Evolutionary conservation across 2,888 invertebrate genomes (phyloP).

Genomic region (Drosophila prolongata): DNA sequence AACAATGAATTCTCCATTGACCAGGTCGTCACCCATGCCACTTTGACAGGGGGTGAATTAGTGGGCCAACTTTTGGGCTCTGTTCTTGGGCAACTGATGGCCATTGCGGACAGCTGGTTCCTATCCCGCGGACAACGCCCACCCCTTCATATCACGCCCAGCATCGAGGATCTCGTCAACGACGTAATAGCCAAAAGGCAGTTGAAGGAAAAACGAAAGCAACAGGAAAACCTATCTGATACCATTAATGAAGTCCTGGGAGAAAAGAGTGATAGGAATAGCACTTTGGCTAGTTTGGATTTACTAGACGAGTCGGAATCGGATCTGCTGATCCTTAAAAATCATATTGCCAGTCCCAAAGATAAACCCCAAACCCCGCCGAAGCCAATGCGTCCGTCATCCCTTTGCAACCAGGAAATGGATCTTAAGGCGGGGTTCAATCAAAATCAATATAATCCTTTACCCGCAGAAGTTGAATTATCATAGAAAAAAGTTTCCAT

Average conservation of each 20-base stretch:
- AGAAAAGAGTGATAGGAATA: neutral
- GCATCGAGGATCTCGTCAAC: conserved; percentile 13
- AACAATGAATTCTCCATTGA: conserved; percentile 90
- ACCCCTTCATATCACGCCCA: conserved; percentile 8
- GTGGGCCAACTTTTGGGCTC: conserved; percentile 37
- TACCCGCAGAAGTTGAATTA: neutral
- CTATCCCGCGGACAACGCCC: conserved; percentile 16
- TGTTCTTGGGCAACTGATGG: conserved; percentile 21
- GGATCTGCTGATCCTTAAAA: neutral
- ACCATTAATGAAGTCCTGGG: neutral
- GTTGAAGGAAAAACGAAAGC: neutral
- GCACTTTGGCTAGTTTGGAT: neutral
- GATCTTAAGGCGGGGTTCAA: neutral
- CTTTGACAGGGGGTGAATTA: conserved; percentile 5
- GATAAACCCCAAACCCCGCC: conserved; percentile 12
- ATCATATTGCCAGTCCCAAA: neutral
- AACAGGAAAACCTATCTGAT: neutral
- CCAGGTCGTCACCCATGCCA: neutral
- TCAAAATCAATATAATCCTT: neutral
- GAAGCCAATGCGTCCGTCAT: conserved; percentile 6
- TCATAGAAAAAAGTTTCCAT: neutral
- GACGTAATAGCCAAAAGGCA: conserved; percentile 10
- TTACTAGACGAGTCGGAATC: neutral
- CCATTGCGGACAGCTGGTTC: conserved; percentile 44
- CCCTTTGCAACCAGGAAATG: neutral